Percentiles rank a stretch among this genome's conserved stretches.
Evolutionary conservation across 2,113 vertebrate genomes (phyloP).

Genomic region (Dolichotis patagonum): DNA sequence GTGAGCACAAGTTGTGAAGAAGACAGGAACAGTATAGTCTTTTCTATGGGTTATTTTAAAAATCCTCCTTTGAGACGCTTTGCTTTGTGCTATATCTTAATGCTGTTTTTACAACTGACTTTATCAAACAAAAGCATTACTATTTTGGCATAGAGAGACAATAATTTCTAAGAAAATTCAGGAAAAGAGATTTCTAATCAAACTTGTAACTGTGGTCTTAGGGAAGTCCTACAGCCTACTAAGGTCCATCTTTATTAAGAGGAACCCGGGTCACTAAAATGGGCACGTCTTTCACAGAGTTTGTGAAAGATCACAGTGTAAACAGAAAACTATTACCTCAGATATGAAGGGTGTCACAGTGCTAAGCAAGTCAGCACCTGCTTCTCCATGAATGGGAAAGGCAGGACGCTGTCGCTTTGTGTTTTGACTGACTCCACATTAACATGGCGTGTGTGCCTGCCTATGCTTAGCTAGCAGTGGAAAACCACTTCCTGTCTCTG

Average conservation of each 20-base stretch:
- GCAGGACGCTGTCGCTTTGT: background rate
- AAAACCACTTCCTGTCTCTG: constrained; percentile 79
- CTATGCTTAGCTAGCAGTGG: constrained; percentile 52
- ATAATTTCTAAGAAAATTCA: constrained; percentile 35
- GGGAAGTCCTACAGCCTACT: background rate
- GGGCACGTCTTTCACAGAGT: background rate
- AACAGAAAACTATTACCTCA: background rate
- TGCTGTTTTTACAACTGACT: background rate
- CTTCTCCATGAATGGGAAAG: background rate
- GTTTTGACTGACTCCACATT: background rate
- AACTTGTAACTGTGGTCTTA: background rate
- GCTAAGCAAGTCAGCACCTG: constrained; percentile 59
- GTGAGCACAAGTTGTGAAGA: background rate
- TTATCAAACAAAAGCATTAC: background rate
- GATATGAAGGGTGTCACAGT: background rate
- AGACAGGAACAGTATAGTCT: background rate
- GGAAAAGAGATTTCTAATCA: background rate
- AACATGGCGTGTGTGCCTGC: background rate
- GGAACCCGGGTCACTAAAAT: background rate
- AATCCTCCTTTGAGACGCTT: background rate
- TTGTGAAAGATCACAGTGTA: background rate
- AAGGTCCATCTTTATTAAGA: background rate
- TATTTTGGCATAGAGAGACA: background rate
- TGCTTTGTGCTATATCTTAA: background rate
- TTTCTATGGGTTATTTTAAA: constrained; percentile 30